Base-by-base conservation (phyloP, 2,113 vertebrate genomes). In the Trogon melanurus region DNA sequence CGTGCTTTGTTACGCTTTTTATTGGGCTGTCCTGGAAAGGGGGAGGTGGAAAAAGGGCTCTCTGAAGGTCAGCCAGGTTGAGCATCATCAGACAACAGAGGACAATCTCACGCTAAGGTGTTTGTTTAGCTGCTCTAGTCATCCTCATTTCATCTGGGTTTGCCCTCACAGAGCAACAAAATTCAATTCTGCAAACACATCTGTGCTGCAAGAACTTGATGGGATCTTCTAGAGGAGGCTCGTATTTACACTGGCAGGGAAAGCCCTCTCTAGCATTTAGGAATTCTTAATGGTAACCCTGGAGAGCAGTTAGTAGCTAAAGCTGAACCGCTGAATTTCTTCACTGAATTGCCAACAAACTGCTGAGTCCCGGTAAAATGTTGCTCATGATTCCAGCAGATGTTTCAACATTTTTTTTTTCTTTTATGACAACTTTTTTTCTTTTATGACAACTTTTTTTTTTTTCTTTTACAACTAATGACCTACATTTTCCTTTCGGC, bases 401-500 rank as follows among this genome's bases (percentile, higher is more conserved):
- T 90, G 69, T 90, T 93, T 93, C 21, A 25, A 67, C 14, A 11
- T 4, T 18, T 45, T 16, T 66, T 50, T 36, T 36, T 36, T 36
- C 36, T 36, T 36, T 36, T 36, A 36, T 36, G 36, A 36, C 36
- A 36, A 36, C 36, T 34, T 36, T 60, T 57, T 60, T 53, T 5
- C 11, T 74, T 91, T 91, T 56, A 74, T 78, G 79, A 80, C 70
- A 96, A 47, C 26, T 79, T 91, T 32, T 78, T 36, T 78, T 36
- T 60, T 57, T 60, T 53, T 5, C 11, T 74, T 91, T 91, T 56
- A 74, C 74, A 76, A 80, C 70, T 95, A 47, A 89, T 32, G 82
- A 80, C 65, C 53, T n/a, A 3, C 1, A 6, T 93, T 95, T 96
- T 95, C 67, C 91, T 94, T 94, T 89, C 67, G 88, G 75, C 58